These are phyloP conservation scores for Emydoidea blandingii DNA, from an alignment of 2,797 vertebrate species.

Conservation along the genomic window DNA sequence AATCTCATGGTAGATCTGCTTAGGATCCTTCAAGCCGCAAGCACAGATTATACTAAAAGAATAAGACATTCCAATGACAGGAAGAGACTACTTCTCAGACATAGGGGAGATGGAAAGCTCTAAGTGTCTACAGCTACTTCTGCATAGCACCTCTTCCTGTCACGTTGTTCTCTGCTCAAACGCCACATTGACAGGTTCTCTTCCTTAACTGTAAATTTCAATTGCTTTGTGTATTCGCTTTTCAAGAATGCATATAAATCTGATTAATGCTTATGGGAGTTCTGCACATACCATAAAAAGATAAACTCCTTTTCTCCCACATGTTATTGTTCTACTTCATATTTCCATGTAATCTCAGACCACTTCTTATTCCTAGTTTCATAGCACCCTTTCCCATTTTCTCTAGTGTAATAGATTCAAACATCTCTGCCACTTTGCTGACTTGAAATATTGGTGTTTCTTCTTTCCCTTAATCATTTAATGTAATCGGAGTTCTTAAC, in stretches of 20 bases:
- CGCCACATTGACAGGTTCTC: neutral
- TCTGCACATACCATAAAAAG: neutral
- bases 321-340: neutral
- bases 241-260: neutral
- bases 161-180: neutral
- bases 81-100: neutral
- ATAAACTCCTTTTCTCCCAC: neutral
- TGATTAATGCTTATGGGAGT: neutral
- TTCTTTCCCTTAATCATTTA: neutral
- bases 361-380: neutral
- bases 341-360: neutral
- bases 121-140: neutral
- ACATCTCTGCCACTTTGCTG: neutral
- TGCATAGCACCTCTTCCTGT: neutral
- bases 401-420: neutral
- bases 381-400: neutral
- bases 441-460: neutral
- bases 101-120: neutral
- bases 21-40: constrained; percentile 44
- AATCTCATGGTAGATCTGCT: constrained; percentile 34
- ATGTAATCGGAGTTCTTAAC: neutral
- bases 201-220: neutral
- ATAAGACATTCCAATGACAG: constrained; percentile 23
- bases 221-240: neutral
- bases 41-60: constrained; percentile 30